Base-by-base conservation (phyloP, 2,797 vertebrate species). In the Chiloscyllium punctatum region DNA sequence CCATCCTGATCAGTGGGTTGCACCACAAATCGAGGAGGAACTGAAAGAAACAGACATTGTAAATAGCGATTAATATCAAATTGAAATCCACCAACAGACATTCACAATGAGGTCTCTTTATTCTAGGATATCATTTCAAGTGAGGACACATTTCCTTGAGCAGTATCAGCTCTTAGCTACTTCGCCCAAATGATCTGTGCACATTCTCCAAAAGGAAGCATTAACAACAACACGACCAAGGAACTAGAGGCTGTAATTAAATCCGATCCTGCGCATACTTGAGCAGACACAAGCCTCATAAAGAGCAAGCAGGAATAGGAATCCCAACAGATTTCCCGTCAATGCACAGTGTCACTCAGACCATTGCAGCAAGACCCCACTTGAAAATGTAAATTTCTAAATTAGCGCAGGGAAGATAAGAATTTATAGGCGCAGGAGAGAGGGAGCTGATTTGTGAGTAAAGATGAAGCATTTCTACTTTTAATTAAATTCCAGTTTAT, bases 1-100 rank as follows among this genome's bases (percentile, higher is more conserved):
- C 99, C 99, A 0, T 99, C 99, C 97, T 99, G 99, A 97, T 99
- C 98, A 11, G 98, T 98, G 62, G 99, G 99, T 96, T 99, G 99
- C 96, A 99, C 99, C 96, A 99, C 99, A 97, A 99, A 99, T 97
- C 99, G 98, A 77, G 99, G 99, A 95, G 99, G 99, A 96, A 99
- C 99, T 99, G 97, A 30, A 48, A 4, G 42, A 96, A 96, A 95
- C 95, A 95, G 27, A 74, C 42, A 15, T 84, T 18, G 15, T 23
- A 48, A 48, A 48, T 48, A 42, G 21, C 18, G 21, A 25, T 92
- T 42, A 68, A 92, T n/a, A 69, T 42, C 62, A 92, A 25, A 69
- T 0, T n/a, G 16, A 68, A 68, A 33, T 91, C 16, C 57, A 68
- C 13, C 66, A 33, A 92, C 27, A 9, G 18, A 42, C 25, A 92